A percentile compares a stretch with the other conserved stretches of the same genome.
Conservation (phyloP, 2,113 vertebrate species). For the Actenoides hombroni region DNA sequence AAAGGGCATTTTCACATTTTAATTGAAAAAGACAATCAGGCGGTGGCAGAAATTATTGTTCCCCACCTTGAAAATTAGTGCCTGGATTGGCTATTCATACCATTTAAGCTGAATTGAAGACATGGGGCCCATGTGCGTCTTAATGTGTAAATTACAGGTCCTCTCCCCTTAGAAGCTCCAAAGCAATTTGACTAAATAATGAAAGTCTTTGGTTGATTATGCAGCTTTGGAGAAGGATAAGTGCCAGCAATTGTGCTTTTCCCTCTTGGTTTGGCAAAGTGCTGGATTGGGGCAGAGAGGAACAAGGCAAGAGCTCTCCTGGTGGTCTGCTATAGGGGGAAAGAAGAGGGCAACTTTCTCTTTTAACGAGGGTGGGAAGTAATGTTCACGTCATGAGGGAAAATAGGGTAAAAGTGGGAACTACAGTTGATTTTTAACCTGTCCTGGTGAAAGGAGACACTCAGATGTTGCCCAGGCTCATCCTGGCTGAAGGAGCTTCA, state of each 20-base stretch:
- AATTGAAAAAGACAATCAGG: conserved; percentile 63
- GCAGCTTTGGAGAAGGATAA: not conserved
- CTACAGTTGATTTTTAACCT: not conserved
- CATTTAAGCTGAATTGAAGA: not conserved
- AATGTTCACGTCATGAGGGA: not conserved
- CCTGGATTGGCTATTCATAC: conserved; percentile 19
- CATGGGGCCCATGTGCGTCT: not conserved
- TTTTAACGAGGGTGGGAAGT: not conserved
- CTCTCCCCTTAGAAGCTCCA: not conserved
- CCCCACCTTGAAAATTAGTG: conserved; percentile 50
- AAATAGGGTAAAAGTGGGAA: not conserved
- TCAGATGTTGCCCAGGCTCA: not conserved
- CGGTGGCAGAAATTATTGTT: conserved; percentile 39
- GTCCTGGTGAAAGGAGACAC: not conserved
- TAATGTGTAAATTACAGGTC: conserved; percentile 20
- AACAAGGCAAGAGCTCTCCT: accelerated
- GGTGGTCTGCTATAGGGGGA: too few species aligned
- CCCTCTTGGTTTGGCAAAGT: not conserved
- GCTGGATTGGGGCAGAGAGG: not conserved
- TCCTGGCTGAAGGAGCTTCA: not conserved
- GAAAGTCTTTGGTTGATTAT: not conserved
- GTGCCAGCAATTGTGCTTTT: not conserved
- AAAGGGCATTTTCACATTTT: conserved; percentile 55
- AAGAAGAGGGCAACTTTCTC: not conserved
- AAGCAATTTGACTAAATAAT: not conserved